phyloP scores from a whole-genome alignment of 2,113 vertebrate genomes.

The Leiothrix lutea region DNA sequence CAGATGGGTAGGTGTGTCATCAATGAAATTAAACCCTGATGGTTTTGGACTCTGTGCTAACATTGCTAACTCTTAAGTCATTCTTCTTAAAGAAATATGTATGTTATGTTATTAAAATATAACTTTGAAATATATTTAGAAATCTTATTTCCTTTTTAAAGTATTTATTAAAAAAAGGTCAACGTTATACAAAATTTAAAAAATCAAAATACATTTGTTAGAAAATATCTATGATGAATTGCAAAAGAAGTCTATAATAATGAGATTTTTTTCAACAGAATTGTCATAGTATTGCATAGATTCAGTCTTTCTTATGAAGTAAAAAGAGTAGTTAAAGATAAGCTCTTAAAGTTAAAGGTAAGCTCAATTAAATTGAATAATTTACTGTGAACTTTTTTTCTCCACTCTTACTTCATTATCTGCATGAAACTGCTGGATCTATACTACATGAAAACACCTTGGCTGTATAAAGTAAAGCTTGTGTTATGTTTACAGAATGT shows the following conservation, averaged over 20 bases:
- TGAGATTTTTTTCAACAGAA: not conserved
- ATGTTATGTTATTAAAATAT: not conserved
- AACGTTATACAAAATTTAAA: not conserved
- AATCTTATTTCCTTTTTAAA: not conserved
- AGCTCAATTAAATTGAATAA: not conserved
- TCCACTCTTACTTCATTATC: not conserved
- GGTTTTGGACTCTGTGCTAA: not conserved
- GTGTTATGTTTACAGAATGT: not conserved
- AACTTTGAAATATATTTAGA: not conserved
- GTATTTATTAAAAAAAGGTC: not conserved
- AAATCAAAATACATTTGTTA: not conserved
- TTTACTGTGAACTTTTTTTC: not conserved
- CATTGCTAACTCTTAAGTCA: not conserved
- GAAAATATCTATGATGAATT: not conserved
- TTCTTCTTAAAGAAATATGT: not conserved
- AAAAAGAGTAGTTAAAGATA: not conserved
- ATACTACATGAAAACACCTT: not conserved
- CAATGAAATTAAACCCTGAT: not conserved
- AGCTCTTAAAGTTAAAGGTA: not conserved
- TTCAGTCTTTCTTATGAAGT: not conserved
- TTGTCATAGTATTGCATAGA: not conserved
- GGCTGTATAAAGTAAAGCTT: not conserved
- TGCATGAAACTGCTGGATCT: not conserved
- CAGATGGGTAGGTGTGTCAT: rapidly evolving
- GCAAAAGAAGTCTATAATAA: not conserved